Conservation (phyloP, 1,140 invertebrate genomes). For the Lamellibrachia luymesi region DNA sequence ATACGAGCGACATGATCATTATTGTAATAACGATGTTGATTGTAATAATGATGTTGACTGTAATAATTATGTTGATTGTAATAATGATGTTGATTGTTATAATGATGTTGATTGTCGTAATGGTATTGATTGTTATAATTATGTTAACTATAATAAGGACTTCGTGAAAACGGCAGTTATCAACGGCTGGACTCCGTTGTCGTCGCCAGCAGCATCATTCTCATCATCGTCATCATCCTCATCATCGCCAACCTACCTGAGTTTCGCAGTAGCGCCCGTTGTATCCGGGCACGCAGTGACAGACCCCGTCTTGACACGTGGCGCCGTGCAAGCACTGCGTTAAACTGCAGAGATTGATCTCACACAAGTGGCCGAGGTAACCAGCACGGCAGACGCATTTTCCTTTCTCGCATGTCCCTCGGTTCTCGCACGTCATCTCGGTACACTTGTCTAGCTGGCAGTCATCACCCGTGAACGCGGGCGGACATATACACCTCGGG, state of each 20-base stretch:
- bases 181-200: neutral
- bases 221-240: neutral
- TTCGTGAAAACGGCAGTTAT: neutral
- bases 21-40: too few relatives aligned
- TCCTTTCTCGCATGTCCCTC: neutral
- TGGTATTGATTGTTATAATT: too few relatives aligned
- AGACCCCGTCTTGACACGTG: constrained; percentile 64
- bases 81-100: too few relatives aligned
- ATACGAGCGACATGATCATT: too few relatives aligned
- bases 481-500: constrained; percentile 45
- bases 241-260: neutral
- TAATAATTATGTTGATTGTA: too few relatives aligned
- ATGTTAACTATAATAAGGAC: neutral
- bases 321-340: constrained; percentile 87
- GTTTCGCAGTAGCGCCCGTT: neutral
- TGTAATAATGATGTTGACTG: too few relatives aligned
- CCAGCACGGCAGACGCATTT: neutral
- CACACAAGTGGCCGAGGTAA: neutral
- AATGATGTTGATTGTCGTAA: too few relatives aligned
- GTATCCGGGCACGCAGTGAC: neutral
- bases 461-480: constrained; percentile 44
- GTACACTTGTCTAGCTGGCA: constrained; percentile 28
- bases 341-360: constrained; percentile 48
- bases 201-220: too few relatives aligned
- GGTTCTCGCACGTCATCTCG: neutral